Evolutionary conservation across 2,113 vertebrate species (phyloP).

Genomic region (Myotis davidii): DNA sequence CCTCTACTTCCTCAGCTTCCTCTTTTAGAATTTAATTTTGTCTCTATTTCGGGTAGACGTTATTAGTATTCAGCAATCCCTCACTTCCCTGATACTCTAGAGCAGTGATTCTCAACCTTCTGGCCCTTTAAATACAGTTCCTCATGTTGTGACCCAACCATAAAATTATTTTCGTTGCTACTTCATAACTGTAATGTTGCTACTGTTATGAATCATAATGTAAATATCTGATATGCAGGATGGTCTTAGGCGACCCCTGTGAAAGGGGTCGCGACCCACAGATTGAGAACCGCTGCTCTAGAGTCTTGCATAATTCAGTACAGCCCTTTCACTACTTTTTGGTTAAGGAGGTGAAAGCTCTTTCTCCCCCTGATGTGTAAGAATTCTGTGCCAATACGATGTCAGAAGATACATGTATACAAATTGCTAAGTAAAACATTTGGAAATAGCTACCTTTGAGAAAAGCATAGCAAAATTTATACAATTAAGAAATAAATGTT

Average conservation of each 20-base stretch:
- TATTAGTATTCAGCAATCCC: neutral
- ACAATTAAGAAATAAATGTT: slow-evolving; percentile 5
- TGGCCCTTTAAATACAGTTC: too few relatives aligned
- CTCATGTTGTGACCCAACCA: too few relatives aligned
- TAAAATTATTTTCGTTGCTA: too few relatives aligned
- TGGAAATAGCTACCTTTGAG: neutral
- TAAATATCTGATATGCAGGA: too few relatives aligned
- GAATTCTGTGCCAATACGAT: neutral
- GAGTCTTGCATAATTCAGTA: neutral
- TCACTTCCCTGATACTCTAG: neutral
- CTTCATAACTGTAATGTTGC: too few relatives aligned
- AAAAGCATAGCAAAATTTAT: neutral
- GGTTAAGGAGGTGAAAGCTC: neutral
- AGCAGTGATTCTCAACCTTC: too few relatives aligned
- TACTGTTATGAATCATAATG: too few relatives aligned
- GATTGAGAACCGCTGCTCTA: neutral
- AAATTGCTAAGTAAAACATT: neutral
- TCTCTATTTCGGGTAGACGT: neutral
- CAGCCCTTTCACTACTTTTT: neutral
- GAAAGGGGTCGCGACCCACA: too few relatives aligned
- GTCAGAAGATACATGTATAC: neutral
- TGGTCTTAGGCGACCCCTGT: too few relatives aligned
- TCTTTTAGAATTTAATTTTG: neutral
- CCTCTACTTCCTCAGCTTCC: neutral
- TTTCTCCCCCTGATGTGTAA: neutral